These are phyloP conservation scores for Paralvinella palmiformis DNA, from an alignment of 1,140 invertebrate genomes.

Conservation along the genomic window DNA sequence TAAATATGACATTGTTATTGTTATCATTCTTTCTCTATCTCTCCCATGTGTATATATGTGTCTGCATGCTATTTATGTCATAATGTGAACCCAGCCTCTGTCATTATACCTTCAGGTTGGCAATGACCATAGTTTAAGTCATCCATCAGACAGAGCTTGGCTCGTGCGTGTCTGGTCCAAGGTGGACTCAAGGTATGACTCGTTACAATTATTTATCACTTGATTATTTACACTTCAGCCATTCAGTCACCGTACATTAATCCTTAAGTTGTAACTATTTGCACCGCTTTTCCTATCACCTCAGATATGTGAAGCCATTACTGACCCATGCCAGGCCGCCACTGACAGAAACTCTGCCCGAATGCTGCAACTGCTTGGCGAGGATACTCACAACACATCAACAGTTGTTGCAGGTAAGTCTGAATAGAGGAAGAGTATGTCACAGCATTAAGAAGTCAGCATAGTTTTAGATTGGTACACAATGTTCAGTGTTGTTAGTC, in stretches of 20 bases:
- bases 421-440: no score
- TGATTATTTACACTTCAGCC: background rate
- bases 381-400: constrained; percentile 86
- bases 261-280: background rate
- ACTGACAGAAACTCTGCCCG: constrained; percentile 84
- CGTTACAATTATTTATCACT: background rate
- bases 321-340: constrained; percentile 91
- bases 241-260: background rate
- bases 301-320: constrained; percentile 88
- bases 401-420: constrained; percentile 72
- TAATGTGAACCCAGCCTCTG: no score
- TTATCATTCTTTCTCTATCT: no score
- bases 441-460: no score
- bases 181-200: constrained; percentile 53
- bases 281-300: background rate
- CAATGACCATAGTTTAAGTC: constrained; percentile 19
- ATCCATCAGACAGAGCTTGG: constrained; percentile 73
- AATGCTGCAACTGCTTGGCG: constrained; percentile 81
- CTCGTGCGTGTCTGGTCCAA: constrained; percentile 86
- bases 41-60: no score
- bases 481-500: no score
- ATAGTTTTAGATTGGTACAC: no score
- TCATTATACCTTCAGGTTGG: no score
- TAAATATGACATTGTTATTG: no score
- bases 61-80: no score